phyloP scores from a whole-genome alignment of 64 coral and sea anemone species.

The Platygyra sinensis region DNA sequence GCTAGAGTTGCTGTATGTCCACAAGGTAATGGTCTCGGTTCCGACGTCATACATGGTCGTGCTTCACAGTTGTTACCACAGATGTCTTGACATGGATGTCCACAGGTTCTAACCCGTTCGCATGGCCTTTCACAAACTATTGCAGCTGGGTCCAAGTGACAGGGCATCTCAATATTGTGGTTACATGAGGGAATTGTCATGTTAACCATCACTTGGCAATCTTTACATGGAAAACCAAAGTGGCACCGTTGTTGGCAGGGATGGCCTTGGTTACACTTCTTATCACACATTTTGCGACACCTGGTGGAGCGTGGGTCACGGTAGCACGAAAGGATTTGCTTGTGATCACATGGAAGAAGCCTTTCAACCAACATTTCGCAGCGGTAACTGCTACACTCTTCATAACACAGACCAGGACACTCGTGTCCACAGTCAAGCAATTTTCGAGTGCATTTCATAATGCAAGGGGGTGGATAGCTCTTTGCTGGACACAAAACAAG shows the following conservation, averaged over 20 bases:
- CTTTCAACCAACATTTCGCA: neutral
- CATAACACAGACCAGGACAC: constrained; percentile 34
- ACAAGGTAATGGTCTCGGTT: constrained; percentile 34
- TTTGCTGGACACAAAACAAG: neutral
- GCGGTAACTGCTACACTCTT: neutral
- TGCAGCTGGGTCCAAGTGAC: constrained; percentile 6
- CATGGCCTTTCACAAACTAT: constrained; percentile 16
- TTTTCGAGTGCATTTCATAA: neutral
- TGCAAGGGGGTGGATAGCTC: neutral
- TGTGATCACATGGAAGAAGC: constrained; percentile 57
- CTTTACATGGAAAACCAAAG: constrained; percentile 16
- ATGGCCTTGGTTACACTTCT: constrained; percentile 6
- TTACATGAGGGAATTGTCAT: constrained; percentile 11
- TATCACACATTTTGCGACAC: constrained; percentile 15
- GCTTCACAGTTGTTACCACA: constrained; percentile 39
- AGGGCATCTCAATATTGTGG: neutral
- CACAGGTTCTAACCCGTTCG: constrained; percentile 38
- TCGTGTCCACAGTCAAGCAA: constrained; percentile 48
- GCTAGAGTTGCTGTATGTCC: constrained; percentile 12
- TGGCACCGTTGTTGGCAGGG: constrained; percentile 31
- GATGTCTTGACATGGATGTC: constrained; percentile 38
- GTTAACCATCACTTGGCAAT: too few species aligned
- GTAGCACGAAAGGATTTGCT: constrained; percentile 12
- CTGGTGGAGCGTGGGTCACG: neutral
- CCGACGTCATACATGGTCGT: constrained; percentile 12